Base-by-base conservation (phyloP, 2,888 invertebrate genomes). In the Drosophila siamana region DNA sequence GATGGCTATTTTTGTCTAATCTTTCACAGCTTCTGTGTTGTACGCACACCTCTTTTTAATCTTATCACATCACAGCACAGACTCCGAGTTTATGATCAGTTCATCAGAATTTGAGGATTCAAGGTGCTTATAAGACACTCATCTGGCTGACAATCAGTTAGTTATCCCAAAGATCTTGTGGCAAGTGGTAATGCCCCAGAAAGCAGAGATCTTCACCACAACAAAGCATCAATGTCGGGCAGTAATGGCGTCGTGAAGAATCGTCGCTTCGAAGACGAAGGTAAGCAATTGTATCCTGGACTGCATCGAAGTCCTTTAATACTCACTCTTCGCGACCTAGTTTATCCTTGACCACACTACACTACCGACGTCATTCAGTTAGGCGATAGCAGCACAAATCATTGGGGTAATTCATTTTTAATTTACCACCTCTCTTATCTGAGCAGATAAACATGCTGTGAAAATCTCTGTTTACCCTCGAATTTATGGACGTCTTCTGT, bases 221-320 rank as follows among this genome's bases (percentile, higher is more conserved):
- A 7, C 4, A n/a, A 19, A 11, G 13, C 33, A 33, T 56, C n/a
- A 50, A 71, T 67, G 59, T 43, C 71, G 36, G 55, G 33, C 40
- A 48, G 36, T n/a, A 62, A 24, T 5, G 56, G 41, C 50, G 84
- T 87, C 70, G 87, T 78, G 19, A 92, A 90, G 68, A 91, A 91
- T 88, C 90, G 91, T 48, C 88, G 92, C 13, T 91, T 78, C 60
- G 92, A 92, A 59, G 75, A 83, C 48, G 76, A 81, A 86, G 91
- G 85, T 77, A 83, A 77, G 80, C 2, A 38, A 15, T 15, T 38
- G 13, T 33, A n/a, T 33, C 33, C 33, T 33, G 33, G 33, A 33
- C n/a, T 33, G 33, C 4, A 4, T 1, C n/a, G 4, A n/a, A 9
- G 16, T 41, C 2, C 19, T 19, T 2, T 11, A n/a, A 4, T 6